phyloP scores from a whole-genome alignment of 2,797 vertebrate species.

The Coranthus polyacanthus region DNA sequence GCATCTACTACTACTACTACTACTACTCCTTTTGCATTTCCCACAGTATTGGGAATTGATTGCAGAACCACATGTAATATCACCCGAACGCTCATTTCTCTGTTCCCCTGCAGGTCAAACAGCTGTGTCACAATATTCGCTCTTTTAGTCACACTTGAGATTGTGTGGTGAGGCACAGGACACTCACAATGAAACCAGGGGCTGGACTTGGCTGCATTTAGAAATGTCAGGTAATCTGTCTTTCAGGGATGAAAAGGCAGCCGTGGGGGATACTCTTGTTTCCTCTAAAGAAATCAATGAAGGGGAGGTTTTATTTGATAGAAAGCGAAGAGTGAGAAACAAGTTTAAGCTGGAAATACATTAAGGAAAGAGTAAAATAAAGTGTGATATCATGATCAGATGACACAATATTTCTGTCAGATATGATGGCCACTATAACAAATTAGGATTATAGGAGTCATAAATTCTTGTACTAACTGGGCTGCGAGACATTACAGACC shows the following conservation, averaged over 20 bases:
- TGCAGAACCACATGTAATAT: slow-evolving; percentile 33
- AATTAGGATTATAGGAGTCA: background rate
- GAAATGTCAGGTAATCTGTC: slow-evolving; percentile 82
- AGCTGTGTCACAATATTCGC: slow-evolving; percentile 50
- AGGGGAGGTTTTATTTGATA: slow-evolving; percentile 70
- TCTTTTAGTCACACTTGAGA: slow-evolving; percentile 45
- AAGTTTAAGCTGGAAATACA: slow-evolving; percentile 49
- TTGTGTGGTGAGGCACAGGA: slow-evolving; percentile 20
- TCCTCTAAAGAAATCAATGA: slow-evolving; percentile 79
- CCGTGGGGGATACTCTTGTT: slow-evolving; percentile 77
- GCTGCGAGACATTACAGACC: too few species aligned
- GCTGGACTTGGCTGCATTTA: slow-evolving; percentile 65
- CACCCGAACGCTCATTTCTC: slow-evolving; percentile 32
- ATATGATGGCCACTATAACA: background rate
- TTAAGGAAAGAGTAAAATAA: slow-evolving; percentile 40
- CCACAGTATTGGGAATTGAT: slow-evolving; percentile 22
- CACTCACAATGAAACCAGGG: slow-evolving; percentile 47
- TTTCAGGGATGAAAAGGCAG: slow-evolving; percentile 76
- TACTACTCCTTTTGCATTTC: too few species aligned
- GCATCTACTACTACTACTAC: too few species aligned
- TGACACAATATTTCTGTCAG: slow-evolving; percentile 7
- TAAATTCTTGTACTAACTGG: too few species aligned
- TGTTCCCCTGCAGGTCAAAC: slow-evolving; percentile 43
- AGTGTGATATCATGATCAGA: background rate
- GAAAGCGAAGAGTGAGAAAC: slow-evolving; percentile 37